These are phyloP conservation scores for Siniperca knerii DNA, from an alignment of 2,113 vertebrate genomes.

Conservation along the genomic window DNA sequence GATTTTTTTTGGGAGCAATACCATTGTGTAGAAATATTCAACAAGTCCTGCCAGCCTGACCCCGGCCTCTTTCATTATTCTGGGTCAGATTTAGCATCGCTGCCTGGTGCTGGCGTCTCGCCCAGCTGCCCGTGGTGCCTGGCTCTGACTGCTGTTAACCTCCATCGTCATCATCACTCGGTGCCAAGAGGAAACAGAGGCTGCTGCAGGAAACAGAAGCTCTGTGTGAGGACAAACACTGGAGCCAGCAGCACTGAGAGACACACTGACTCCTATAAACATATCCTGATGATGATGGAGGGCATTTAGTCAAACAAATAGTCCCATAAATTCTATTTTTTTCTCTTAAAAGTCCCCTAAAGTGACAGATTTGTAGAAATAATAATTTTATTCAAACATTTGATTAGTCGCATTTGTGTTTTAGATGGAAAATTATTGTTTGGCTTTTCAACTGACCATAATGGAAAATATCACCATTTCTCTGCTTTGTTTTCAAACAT, in stretches of 20 bases:
- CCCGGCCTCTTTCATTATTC: slow-evolving; percentile 11
- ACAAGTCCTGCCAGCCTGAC: slow-evolving; percentile 20
- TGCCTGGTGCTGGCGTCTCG: slow-evolving; percentile 30
- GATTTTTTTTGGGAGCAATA: no score
- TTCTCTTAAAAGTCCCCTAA: background rate
- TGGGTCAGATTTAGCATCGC: slow-evolving; percentile 39
- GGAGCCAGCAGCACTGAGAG: slow-evolving; percentile 3
- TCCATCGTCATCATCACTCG: slow-evolving; percentile 13
- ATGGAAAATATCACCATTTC: background rate
- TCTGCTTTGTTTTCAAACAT: background rate
- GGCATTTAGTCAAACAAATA: background rate
- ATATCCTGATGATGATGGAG: background rate
- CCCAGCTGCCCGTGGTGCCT: slow-evolving; percentile 40
- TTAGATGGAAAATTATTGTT: background rate
- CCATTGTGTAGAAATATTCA: no score
- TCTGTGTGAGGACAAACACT: slow-evolving; percentile 48
- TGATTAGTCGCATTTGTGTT: background rate
- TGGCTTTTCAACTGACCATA: background rate
- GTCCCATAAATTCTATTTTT: background rate
- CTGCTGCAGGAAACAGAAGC: slow-evolving; percentile 54
- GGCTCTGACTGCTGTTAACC: slow-evolving; percentile 42
- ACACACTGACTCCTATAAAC: background rate
- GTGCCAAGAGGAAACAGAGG: slow-evolving; percentile 50
- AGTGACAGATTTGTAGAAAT: background rate
- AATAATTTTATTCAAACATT: background rate